Evolutionary conservation across 2,888 invertebrate genomes (phyloP).

Genomic region (Iphiclides podalirius): DNA sequence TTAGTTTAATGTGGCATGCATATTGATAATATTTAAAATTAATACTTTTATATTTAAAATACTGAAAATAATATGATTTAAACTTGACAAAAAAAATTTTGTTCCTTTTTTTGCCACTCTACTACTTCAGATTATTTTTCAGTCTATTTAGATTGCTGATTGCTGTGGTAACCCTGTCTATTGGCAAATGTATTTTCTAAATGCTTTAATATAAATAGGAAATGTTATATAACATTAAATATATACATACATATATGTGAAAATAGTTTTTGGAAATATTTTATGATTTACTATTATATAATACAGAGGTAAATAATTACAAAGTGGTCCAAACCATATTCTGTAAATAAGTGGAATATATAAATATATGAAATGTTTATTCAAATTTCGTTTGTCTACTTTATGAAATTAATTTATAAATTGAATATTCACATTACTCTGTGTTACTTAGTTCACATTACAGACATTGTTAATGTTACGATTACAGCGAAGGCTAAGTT

Average conservation of each 20-base stretch:
- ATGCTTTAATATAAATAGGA: conserved; percentile 2
- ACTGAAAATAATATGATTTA: neutral
- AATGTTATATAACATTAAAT: neutral
- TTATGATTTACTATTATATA: conserved; percentile 15
- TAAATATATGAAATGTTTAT: conserved; percentile 15
- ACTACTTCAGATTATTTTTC: neutral
- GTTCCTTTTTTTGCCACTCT: neutral
- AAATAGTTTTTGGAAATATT: conserved; percentile 15
- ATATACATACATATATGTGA: conserved; percentile 8
- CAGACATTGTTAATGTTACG: no score
- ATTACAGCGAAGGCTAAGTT: no score
- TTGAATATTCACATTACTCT: no score
- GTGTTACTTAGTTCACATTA: no score
- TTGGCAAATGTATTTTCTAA: conserved; percentile 2
- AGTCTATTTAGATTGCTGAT: neutral
- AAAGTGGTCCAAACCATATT: conserved; percentile 22
- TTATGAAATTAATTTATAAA: no score
- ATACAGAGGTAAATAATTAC: conserved; percentile 11
- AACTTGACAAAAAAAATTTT: neutral
- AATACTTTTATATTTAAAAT: neutral
- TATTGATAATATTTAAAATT: neutral
- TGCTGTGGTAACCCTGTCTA: neutral
- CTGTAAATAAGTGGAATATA: conserved; percentile 14
- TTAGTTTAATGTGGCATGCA: neutral
- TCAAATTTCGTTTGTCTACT: neutral